phyloP scores from a whole-genome alignment of 2,888 invertebrate species.

The Melitaea athalia region DNA sequence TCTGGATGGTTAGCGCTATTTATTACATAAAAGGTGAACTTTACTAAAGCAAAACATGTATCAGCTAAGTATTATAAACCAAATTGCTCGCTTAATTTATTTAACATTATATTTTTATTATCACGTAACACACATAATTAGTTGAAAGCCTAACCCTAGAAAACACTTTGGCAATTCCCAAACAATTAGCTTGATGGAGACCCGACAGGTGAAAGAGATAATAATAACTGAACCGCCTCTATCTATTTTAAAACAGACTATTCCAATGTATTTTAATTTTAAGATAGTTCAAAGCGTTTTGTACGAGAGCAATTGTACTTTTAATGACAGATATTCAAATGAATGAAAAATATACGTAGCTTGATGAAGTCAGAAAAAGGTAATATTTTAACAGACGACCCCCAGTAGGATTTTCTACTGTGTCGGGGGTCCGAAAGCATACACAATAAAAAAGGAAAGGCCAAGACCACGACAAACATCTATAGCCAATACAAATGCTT shows the following conservation, averaged over 20 bases:
- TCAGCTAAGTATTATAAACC: too few species aligned
- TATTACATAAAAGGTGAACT: too few species aligned
- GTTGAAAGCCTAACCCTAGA: constrained; percentile 12
- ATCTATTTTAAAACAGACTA: constrained; percentile 10
- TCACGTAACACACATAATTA: neutral
- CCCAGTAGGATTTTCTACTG: too few species aligned
- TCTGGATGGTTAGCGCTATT: too few species aligned
- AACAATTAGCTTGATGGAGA: constrained; percentile 46
- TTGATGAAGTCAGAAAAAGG: too few species aligned
- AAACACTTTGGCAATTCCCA: constrained; percentile 23
- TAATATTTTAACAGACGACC: too few species aligned
- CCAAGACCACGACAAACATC: too few species aligned
- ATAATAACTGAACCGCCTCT: constrained; percentile 28
- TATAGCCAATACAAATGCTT: too few species aligned
- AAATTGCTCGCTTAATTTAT: neutral
- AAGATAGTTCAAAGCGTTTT: neutral
- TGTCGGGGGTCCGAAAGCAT: too few species aligned
- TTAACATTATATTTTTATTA: neutral
- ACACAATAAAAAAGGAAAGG: too few species aligned
- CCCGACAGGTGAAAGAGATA: constrained; percentile 50
- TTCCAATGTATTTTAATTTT: constrained; percentile 1
- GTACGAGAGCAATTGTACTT: neutral
- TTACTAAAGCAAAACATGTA: too few species aligned
- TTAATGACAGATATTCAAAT: neutral
- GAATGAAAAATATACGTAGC: too few species aligned